Conservation (phyloP, 1,140 invertebrate species). For the Chelonus insularis region DNA sequence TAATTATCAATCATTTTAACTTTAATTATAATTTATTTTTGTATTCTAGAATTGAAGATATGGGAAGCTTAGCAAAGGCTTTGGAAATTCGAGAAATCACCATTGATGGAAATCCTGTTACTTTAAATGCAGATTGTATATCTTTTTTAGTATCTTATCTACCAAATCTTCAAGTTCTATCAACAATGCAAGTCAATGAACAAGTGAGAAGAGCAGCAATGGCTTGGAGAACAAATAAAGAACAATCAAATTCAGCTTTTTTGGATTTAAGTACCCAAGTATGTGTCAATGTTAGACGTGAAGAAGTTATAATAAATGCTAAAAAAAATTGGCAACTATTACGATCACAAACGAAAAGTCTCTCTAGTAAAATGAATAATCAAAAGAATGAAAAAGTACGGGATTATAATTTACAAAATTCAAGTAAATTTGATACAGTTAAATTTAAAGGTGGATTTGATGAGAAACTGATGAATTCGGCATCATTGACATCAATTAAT, state of each 20-base stretch:
- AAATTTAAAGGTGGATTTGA: constrained; percentile 41
- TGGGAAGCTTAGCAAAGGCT: constrained; percentile 75
- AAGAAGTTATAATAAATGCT: constrained; percentile 80
- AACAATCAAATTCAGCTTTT: constrained; percentile 69
- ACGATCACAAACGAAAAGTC: constrained; percentile 66
- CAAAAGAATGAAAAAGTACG: constrained; percentile 40
- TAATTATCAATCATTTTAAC: too few relatives aligned
- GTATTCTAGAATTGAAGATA: constrained; percentile 75
- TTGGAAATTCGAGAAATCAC: constrained; percentile 76
- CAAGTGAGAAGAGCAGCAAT: constrained; percentile 73
- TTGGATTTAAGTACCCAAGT: constrained; percentile 70
- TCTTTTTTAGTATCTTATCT: constrained; percentile 79
- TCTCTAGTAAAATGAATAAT: constrained; percentile 31
- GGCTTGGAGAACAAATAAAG: constrained; percentile 76
- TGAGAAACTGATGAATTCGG: constrained; percentile 41
- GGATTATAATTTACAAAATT: constrained; percentile 39
- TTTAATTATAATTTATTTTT: constrained; percentile 2
- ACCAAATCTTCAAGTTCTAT: constrained; percentile 70
- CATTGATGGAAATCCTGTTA: constrained; percentile 85
- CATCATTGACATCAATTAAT: constrained; percentile 50
- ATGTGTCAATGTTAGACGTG: constrained; percentile 68
- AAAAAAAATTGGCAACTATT: constrained; percentile 80
- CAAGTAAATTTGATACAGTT: constrained; percentile 43
- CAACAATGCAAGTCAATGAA: constrained; percentile 75
- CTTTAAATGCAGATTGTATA: constrained; percentile 72